These are phyloP conservation scores for Himalopsyche kuldschensis DNA, from an alignment of 2,888 invertebrate species.

Conservation along the genomic window DNA sequence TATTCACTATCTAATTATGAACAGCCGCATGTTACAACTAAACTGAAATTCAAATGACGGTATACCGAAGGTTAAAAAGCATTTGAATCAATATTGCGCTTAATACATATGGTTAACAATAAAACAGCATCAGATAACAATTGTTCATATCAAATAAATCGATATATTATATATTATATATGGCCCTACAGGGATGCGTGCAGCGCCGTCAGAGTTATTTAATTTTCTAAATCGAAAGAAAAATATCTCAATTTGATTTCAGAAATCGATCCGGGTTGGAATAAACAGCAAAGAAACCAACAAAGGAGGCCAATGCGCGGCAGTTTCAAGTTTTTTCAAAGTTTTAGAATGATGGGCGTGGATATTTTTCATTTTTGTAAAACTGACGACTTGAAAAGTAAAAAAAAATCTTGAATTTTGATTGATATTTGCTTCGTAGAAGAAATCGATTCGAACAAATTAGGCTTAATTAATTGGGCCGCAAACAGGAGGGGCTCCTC, in stretches of 20 bases:
- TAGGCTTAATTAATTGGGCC: conserved; percentile 88
- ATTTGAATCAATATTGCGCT: too few species aligned
- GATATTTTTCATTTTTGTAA: conserved; percentile 75
- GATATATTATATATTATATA: too few species aligned
- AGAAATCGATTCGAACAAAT: conserved; percentile 69
- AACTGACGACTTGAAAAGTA: conserved; percentile 70
- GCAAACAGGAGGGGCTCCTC: conserved; percentile 77
- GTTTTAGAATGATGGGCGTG: conserved; percentile 44
- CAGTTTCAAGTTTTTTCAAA: conserved; percentile 46
- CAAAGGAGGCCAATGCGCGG: conserved; percentile 45
- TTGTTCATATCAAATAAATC: too few species aligned
- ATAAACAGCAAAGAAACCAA: conserved; percentile 40
- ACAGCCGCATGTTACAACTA: too few species aligned
- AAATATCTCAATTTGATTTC: conserved; percentile 71
- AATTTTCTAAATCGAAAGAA: conserved; percentile 68
- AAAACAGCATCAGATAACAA: too few species aligned
- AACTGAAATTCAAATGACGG: too few species aligned
- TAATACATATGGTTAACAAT: too few species aligned
- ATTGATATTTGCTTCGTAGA: conserved; percentile 53
- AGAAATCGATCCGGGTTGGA: conserved; percentile 65
- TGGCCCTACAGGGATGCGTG: conserved; percentile 96
- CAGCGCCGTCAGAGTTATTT: conserved; percentile 72
- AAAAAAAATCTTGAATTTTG: conserved; percentile 52
- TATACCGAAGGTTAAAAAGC: too few species aligned
- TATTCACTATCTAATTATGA: too few species aligned